Conservation (phyloP, 2,888 invertebrate species). For the Ametastegia equiseti region DNA sequence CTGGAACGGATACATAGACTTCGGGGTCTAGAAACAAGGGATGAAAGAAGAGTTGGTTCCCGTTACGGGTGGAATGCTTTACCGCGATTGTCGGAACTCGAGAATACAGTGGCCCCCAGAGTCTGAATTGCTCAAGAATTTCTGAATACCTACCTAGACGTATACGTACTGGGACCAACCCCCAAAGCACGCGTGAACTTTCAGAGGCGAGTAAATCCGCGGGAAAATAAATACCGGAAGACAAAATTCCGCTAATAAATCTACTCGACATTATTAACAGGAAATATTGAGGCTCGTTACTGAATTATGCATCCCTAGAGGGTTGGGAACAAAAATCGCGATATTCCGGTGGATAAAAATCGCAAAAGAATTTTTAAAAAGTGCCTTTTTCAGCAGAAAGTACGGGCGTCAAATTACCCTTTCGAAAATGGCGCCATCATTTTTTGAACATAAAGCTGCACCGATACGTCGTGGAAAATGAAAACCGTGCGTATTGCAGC, state of each 20-base stretch:
- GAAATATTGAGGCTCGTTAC: no score
- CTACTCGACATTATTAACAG: no score
- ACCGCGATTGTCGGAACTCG: neutral
- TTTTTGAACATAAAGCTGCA: no score
- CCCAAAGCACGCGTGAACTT: neutral
- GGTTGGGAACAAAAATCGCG: no score
- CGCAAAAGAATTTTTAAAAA: no score
- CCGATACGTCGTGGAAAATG: no score
- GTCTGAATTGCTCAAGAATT: neutral
- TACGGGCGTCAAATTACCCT: no score
- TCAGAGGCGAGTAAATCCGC: neutral
- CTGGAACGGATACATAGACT: neutral
- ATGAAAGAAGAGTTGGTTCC: neutral
- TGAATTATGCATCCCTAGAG: no score
- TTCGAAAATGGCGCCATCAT: no score
- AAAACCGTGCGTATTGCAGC: no score
- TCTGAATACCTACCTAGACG: neutral
- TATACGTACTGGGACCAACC: neutral
- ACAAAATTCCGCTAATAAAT: neutral
- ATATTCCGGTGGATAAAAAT: no score
- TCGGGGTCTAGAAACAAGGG: neutral
- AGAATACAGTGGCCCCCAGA: neutral
- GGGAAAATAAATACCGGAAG: neutral
- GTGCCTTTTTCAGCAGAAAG: no score
- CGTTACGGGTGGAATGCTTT: neutral